Evolutionary conservation across 2,888 invertebrate species (phyloP).

Genomic region (Sminthurides aquaticus): DNA sequence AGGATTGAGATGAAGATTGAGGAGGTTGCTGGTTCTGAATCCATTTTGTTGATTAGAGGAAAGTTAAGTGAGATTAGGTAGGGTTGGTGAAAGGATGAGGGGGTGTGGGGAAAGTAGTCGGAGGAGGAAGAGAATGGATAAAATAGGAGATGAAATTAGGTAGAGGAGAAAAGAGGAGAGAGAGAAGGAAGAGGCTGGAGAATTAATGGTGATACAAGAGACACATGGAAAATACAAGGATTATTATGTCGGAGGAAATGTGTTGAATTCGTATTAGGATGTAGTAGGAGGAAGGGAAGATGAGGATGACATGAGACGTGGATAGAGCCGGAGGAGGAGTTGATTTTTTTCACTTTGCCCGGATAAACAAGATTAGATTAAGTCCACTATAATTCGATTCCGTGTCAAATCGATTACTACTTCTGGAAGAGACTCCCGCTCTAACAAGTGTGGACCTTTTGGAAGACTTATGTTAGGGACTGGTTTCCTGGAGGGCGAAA

Average conservation of each 20-base stretch:
- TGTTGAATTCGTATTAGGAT: neutral
- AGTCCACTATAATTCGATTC: slow-evolving; percentile 17
- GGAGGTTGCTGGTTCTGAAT: neutral
- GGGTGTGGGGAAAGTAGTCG: neutral
- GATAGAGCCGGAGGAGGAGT: neutral
- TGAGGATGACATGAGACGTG: neutral
- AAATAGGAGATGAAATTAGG: neutral
- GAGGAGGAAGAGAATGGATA: neutral
- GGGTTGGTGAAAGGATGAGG: neutral
- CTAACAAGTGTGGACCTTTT: neutral
- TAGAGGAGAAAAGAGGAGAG: neutral
- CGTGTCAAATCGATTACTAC: slow-evolving; percentile 24
- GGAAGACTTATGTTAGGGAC: neutral
- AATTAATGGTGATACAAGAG: neutral
- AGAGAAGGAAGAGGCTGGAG: neutral
- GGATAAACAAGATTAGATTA: slow-evolving; percentile 22
- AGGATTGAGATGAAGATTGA: neutral
- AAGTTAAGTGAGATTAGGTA: slow-evolving; percentile 6
- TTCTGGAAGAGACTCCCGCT: neutral
- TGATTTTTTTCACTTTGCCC: slow-evolving; percentile 7
- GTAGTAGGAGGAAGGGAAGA: no score
- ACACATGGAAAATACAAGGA: slow-evolving; percentile 2
- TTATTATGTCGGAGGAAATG: neutral
- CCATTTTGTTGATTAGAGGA: slow-evolving; percentile 5
- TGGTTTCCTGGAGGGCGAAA: no score